Base-by-base conservation (phyloP, 1,140 invertebrate species). In the Heliconius himera region DNA sequence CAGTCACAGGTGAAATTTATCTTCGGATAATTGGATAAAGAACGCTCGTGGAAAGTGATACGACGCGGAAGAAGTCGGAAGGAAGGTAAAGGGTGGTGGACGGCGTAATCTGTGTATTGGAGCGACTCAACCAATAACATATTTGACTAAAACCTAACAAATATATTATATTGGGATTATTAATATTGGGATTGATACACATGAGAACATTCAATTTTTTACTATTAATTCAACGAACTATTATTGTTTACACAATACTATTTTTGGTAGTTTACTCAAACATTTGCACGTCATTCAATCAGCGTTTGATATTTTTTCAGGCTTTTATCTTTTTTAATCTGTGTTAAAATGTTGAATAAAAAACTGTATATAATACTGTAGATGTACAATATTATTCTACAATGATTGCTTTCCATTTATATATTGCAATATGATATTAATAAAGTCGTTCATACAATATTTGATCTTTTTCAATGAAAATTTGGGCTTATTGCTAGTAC, bases 1-100 rank as follows among this genome's bases (percentile, higher is more conserved):
- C 86, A 92, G 92, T 91, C 90, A 87, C 92, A 94, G 92, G 92
- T 94, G 92, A 94, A 90, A 94, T 93, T 93, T 94, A 94, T 94
- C 92, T 92, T 86, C 89, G 89, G 91, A 90, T 94, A 94, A 94
- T 94, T 94, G 92, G 91, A 93, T 94, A 92, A 92, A 93, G 89
- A 91, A 94, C 88, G 92, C 90, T 93, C 86, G 88, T 88, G 91
- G 88, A 87, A 93, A 89, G 91, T 94, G 92, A 94, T 94, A 90
- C 91, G 90, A 88, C 83, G 84, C 84, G 90, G 88, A 90, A 91
- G 87, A 85, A 85, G 86, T 83, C 81, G 84, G 83, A 83, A 85
- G 85, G 78, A 85, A 82, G 82, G 82, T 74, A 83, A 81, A 82
- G 81, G 84, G 80, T 81, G 81, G 82, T 38, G 74, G 72, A 81